Evolutionary conservation across 2,797 vertebrate genomes (phyloP).

Genomic region (Phylloscopus collybita): DNA sequence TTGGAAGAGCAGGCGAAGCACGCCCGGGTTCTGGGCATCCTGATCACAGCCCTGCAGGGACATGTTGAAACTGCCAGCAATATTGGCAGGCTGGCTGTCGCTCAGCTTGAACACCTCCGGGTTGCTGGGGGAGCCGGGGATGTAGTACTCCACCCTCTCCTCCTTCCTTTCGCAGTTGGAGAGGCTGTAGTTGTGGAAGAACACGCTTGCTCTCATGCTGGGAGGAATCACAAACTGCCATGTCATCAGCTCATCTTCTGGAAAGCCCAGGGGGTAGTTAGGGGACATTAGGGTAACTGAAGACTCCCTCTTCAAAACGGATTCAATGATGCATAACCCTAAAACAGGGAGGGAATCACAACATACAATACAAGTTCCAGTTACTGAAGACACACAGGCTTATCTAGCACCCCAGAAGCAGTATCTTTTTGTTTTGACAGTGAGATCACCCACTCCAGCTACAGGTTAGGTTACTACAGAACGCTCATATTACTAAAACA

Average conservation of each 20-base stretch:
- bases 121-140: constrained; percentile 67
- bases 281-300: constrained; percentile 83
- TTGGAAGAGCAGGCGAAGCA: constrained; percentile 74
- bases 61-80: constrained; percentile 77
- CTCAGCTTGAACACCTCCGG: constrained; percentile 71
- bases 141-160: constrained; percentile 81
- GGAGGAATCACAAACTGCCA: constrained; percentile 88
- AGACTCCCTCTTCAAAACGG: constrained; percentile 79
- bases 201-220: constrained; percentile 85
- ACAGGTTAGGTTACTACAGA: not conserved
- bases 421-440: not conserved
- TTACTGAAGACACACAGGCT: not conserved
- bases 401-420: not conserved
- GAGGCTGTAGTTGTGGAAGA: constrained; percentile 75
- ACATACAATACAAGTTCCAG: not conserved
- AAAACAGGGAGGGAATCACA: not conserved
- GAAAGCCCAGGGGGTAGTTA: constrained; percentile 84
- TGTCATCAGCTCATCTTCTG: constrained; percentile 80
- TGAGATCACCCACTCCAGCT: not conserved
- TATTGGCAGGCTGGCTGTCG: constrained; percentile 74
- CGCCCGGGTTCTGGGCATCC: constrained; percentile 61
- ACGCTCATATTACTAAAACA: not conserved
- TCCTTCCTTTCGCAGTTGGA: constrained; percentile 84
- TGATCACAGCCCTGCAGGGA: constrained; percentile 82
- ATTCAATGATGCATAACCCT: constrained; percentile 84